These are phyloP conservation scores for Lucilia cuprina DNA, from an alignment of 1,140 invertebrate species.

Conservation along the genomic window DNA sequence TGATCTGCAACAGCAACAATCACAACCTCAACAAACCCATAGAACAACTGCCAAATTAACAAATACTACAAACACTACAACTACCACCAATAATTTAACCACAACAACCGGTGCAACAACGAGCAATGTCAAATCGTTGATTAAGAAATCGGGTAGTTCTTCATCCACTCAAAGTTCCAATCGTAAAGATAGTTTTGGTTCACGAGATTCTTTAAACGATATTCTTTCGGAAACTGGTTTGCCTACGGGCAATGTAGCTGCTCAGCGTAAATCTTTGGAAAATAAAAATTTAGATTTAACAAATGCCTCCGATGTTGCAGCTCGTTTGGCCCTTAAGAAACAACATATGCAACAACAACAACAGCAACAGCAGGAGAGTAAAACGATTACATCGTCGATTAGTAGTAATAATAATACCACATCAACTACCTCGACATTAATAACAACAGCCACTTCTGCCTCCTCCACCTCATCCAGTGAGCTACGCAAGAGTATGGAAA, in stretches of 20 bases:
- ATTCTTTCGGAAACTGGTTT: slow-evolving; percentile 58
- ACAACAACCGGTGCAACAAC: slow-evolving; percentile 47
- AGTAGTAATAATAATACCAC: slow-evolving; percentile 37
- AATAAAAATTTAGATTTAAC: slow-evolving; percentile 58
- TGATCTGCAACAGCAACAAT: slow-evolving; percentile 46
- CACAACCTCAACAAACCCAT: slow-evolving; percentile 39
- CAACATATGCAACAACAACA: slow-evolving; percentile 40
- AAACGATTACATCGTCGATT: slow-evolving; percentile 37
- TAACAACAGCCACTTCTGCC: neutral
- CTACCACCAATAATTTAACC: slow-evolving; percentile 41
- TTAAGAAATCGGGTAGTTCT: slow-evolving; percentile 53
- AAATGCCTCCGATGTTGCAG: slow-evolving; percentile 46
- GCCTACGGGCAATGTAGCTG: slow-evolving; percentile 61
- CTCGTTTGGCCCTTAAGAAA: slow-evolving; percentile 39
- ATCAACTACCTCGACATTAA: slow-evolving; percentile 36
- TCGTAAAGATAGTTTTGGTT: slow-evolving; percentile 61
- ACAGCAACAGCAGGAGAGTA: slow-evolving; percentile 43
- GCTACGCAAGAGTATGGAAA: slow-evolving; percentile 58
- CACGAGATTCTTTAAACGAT: slow-evolving; percentile 60
- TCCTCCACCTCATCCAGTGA: slow-evolving; percentile 41
- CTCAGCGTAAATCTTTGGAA: slow-evolving; percentile 66
- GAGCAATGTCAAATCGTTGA: slow-evolving; percentile 52
- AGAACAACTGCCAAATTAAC: slow-evolving; percentile 42
- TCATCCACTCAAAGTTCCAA: slow-evolving; percentile 46
- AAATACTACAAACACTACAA: slow-evolving; percentile 44